Evolutionary conservation across 2,888 invertebrate genomes (phyloP).

Genomic region (Euzophera pinguis): DNA sequence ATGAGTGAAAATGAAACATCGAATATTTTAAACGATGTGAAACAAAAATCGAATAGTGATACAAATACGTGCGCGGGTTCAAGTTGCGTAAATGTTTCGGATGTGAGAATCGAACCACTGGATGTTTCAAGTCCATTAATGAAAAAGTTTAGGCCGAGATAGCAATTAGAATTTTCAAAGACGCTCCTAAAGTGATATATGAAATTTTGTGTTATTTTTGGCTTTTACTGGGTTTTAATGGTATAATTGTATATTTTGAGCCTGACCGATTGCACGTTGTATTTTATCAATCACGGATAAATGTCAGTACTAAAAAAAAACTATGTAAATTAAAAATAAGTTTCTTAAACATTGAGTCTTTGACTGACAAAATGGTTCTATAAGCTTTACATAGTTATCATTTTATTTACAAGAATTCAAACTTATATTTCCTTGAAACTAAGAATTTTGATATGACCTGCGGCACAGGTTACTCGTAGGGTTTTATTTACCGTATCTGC

Average conservation of each 20-base stretch:
- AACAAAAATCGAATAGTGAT: not conserved
- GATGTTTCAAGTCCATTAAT: not conserved
- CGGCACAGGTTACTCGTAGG: too few relatives aligned
- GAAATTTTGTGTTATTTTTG: not conserved
- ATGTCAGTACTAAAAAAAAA: too few relatives aligned
- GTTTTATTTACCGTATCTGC: too few relatives aligned
- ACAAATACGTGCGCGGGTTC: not conserved
- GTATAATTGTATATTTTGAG: not conserved
- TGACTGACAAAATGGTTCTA: too few relatives aligned
- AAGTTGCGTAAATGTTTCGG: not conserved
- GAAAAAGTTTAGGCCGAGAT: not conserved
- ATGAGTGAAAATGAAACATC: not conserved
- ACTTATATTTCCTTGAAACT: too few relatives aligned
- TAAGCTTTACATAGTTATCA: too few relatives aligned
- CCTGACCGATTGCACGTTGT: not conserved
- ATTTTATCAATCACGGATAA: too few relatives aligned
- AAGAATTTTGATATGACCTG: too few relatives aligned
- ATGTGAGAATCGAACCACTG: not conserved
- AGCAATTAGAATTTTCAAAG: not conserved
- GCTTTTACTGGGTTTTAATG: not conserved
- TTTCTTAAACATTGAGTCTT: too few relatives aligned
- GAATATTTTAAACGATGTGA: not conserved
- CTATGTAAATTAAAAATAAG: too few relatives aligned
- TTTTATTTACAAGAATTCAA: too few relatives aligned
- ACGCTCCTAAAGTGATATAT: slow-evolving; percentile 3